Evolutionary conservation across 2,113 vertebrate genomes (phyloP), one percentile per base, ranked within the genome.

Genomic region (Euleptes europaea): DNA sequence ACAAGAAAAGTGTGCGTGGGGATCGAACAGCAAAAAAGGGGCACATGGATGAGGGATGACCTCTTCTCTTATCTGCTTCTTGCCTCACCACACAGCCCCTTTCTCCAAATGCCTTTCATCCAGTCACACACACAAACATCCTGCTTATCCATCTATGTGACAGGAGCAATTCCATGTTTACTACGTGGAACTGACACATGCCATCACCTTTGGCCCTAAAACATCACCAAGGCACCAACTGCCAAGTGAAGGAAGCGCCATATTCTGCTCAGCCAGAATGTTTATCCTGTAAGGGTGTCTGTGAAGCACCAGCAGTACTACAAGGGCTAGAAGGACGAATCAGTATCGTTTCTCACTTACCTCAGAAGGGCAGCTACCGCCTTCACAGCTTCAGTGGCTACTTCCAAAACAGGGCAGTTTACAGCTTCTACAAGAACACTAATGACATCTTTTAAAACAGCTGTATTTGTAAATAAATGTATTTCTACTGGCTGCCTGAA

Each of bases 401-500:
- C 98, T 82, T 97, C 96, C 90, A 98, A 89, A 88, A 97, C 97
- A 3, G 98, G 94, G 40, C 94, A 97, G 81, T 95, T 95, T 79
- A 99, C 90, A 47, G 97, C 97, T 85, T 95, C 94, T 66, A 91
- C 86, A 73, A 99, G 92, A 75, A 96, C 96, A 89, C 93, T 92
- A 63, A 96, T 92, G 19, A 97, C 97, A 13, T 96, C 95, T 80
- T 92, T 89, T 89, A 97, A 98, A 9, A 95, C 94, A 49, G 95
- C 86, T 57, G 91, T 89, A 78, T 94, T 97, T 76, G 97, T 95
- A 89, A 99, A 99, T 80, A 99, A 93, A 70, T 95, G 96, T 71
- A 99, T 96, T 85, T 96, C 96, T 54, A 91, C 89, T 0, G 98
- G 98, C 87, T 99, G 98, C 89, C 98, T 99, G 90, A 1, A 1